Evolutionary conservation across 2,888 invertebrate species (phyloP).

Genomic region (Orthosia gothica): DNA sequence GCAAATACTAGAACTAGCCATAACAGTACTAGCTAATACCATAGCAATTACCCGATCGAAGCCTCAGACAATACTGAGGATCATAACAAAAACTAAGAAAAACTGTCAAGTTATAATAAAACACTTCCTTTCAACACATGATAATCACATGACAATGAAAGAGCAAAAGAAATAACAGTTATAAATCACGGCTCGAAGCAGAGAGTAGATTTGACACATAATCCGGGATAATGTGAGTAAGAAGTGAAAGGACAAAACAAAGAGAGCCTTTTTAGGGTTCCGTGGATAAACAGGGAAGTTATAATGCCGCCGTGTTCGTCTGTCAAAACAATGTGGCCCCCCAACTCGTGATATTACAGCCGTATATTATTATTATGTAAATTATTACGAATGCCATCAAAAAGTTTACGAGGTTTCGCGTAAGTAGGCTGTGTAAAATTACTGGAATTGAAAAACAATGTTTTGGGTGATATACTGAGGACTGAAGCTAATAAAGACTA

Average conservation of each 20-base stretch:
- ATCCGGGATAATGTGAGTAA: conserved; percentile 60
- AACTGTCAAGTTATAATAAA: conserved; percentile 13
- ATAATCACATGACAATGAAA: conserved; percentile 38
- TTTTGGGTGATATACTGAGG: neutral
- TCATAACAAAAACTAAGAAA: neutral
- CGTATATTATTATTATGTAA: conserved; percentile 53
- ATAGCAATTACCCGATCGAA: conserved; percentile 2
- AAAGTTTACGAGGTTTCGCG: conserved; percentile 21
- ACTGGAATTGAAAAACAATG: neutral
- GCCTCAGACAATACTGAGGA: neutral
- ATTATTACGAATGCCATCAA: conserved; percentile 34
- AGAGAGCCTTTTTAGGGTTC: conserved; percentile 49
- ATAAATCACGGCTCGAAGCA: conserved; percentile 59
- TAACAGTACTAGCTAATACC: neutral
- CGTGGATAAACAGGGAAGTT: conserved; percentile 31
- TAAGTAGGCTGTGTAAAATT: conserved; percentile 4
- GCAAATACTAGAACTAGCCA: neutral
- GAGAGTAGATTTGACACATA: conserved; percentile 66
- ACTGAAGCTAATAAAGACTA: neutral
- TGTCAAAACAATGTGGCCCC: conserved; percentile 47
- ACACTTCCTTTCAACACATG: conserved; percentile 32
- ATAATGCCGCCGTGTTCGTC: conserved; percentile 26
- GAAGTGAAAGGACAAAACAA: conserved; percentile 52
- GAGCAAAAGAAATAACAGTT: conserved; percentile 37
- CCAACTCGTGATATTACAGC: conserved; percentile 21